Base-by-base conservation (phyloP, 1,140 invertebrate genomes). In the Panagrolaimus sp. region DNA sequence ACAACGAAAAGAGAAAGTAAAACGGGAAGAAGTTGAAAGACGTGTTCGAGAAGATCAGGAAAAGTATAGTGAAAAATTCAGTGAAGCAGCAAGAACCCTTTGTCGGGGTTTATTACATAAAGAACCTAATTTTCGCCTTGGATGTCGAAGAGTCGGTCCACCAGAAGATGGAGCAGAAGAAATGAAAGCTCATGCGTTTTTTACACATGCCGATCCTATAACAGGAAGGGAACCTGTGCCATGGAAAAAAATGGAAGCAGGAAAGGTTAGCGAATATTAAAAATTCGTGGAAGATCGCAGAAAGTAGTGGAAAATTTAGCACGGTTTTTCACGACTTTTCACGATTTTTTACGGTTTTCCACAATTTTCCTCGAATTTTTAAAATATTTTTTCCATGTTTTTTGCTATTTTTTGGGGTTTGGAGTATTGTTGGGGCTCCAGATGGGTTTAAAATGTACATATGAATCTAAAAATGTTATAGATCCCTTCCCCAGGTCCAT, bases 181-280 rank as follows among this genome's bases (percentile, higher is more conserved):
- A 77, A 90, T 98, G 13, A 95, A 95, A 86, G 87, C 89, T 68
- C 91, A 93, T 83, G 85, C 88, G 16, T 97, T 96, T 86, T 98
- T 96, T 85, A 89, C 72, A 25, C 63, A 67, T n/a, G 67, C 65
- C 38, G 81, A 82, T 64, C 38, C 66, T 5, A 71, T 44, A 13
- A 82, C 76, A 5, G 79, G 78, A 11, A 66, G 80, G 27, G 80
- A 90, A 83, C 89, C 87, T 74, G 88, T 93, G 46, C 96, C 96
- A 85, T 98, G 94, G 91, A 92, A 93, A 84, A 87, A 96, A 76
- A 87, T 98, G 77, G 93, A 98, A 86, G 94, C 93, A 66, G 94
- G 93, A 74, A 91, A 97, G 87, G 90, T 92, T 75, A 89, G 91
- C n/a, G n/a, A 71, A 92, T 93, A 70, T 92, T 93, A 3, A 96